These are phyloP conservation scores for Tipula lateralis DNA, from an alignment of 2,888 invertebrate species.

Conservation along the genomic window DNA sequence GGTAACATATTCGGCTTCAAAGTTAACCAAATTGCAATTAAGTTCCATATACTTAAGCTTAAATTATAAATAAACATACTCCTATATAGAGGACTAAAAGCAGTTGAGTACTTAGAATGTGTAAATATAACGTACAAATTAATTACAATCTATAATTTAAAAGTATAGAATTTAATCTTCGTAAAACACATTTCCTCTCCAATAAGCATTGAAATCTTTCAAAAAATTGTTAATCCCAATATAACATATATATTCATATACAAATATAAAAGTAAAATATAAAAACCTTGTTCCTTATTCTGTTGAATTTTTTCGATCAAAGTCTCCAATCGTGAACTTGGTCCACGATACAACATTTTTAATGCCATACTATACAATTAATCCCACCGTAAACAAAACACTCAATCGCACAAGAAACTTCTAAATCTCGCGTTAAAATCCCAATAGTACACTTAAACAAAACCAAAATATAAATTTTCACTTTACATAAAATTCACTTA, in stretches of 20 bases:
- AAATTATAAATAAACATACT: too few relatives aligned
- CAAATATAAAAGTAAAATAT: neutral
- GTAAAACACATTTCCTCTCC: neutral
- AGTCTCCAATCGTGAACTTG: slow-evolving; percentile 76
- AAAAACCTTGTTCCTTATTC: slow-evolving; percentile 58
- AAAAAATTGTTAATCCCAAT: neutral
- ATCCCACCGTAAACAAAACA: neutral
- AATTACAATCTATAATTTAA: too few relatives aligned
- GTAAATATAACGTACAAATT: too few relatives aligned
- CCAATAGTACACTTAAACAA: neutral
- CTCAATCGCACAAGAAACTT: neutral
- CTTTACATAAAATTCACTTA: neutral
- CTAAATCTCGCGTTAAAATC: neutral
- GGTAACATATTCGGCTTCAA: too few relatives aligned
- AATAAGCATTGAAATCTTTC: neutral
- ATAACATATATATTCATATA: too few relatives aligned
- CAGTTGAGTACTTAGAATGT: too few relatives aligned
- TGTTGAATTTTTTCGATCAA: slow-evolving; percentile 84
- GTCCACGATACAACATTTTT: slow-evolving; percentile 79
- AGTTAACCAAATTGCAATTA: too few relatives aligned
- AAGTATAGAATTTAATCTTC: too few relatives aligned
- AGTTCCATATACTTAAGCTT: too few relatives aligned
- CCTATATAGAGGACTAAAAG: too few relatives aligned
- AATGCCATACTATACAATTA: slow-evolving; percentile 42
- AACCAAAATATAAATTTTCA: neutral